Base-by-base conservation (phyloP, 2,113 vertebrate genomes). In the Oxygymnocypris stewartii region DNA sequence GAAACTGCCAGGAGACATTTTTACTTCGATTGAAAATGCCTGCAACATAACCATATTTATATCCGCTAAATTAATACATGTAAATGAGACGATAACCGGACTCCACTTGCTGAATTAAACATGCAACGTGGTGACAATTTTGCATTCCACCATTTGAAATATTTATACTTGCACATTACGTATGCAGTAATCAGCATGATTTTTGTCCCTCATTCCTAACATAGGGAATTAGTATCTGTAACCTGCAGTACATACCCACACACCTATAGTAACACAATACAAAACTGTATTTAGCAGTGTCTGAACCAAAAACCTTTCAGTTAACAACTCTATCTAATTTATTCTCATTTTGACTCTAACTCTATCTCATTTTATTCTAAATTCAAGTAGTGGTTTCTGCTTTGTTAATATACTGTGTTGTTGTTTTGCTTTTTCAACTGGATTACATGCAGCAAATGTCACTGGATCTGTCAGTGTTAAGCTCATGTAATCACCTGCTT, bases 21-120 rank as follows among this genome's bases (percentile, higher is more conserved):
- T 75, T 14, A 75, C 12, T 25, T 75, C 40, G 23, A 75, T 75
- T 75, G n/a, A 20, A 25, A 75, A 44, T 47, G 40, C 40, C 40
- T 0, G 12, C 40, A 75, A 25, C 42, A 75, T 13, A 75, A 75
- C 2, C 11, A 25, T 75, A 75, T 75, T 75, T 75, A 47, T 44
- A 75, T 14, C 40, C 0, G 10, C 40, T 44, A 44, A 75, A 75
- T 75, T 0, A 75, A 25, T 75, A 75, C 6, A 75, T 47, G 73
- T 75, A 75, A 75, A 75, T 75, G 40, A 75, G 73, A n/a, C 47
- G 73, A 47, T 47, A 25, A 47, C 73, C 12, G 40, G 73, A 75
- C 73, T 75, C 8, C 67, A 75, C 20, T 44, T 6, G 5, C 40
- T 44, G 73, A 75, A 75, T 75, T 75, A 75, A 75, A 75, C 73